A percentile compares a stretch with the other conserved stretches of the same genome.
These are phyloP conservation scores for Bettongia penicillata DNA, from an alignment of 2,113 vertebrate species.

Conservation along the genomic window DNA sequence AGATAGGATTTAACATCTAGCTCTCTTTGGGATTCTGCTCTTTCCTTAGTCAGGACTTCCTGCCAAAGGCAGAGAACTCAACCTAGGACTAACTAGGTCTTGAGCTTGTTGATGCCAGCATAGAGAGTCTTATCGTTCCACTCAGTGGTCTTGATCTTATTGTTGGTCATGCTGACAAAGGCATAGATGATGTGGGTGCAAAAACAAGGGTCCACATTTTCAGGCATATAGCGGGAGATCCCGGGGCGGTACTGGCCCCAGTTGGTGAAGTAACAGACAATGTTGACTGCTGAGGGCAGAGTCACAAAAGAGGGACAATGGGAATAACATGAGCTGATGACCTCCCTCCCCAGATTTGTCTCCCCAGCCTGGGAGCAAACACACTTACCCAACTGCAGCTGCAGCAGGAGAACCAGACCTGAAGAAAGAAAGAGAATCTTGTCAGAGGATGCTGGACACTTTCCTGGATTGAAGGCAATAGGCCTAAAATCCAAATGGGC, in stretches of 20 bases:
- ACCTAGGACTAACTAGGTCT: constrained; percentile 76
- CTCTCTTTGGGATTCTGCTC: not conserved
- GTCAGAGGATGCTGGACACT: not conserved
- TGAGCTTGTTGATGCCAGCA: constrained; percentile 79
- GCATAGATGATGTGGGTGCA: constrained; percentile 85
- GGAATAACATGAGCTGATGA: not conserved
- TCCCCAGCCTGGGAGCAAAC: not conserved
- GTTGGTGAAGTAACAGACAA: constrained; percentile 86
- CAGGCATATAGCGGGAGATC: constrained; percentile 76
- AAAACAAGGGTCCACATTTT: constrained; percentile 82
- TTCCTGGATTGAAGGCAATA: not conserved
- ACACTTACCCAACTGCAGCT: constrained; percentile 81
- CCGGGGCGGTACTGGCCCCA: constrained; percentile 82
- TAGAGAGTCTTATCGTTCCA: constrained; percentile 80
- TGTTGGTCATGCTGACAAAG: constrained; percentile 80
- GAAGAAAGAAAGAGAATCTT: constrained; percentile 2
- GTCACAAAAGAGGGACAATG: not conserved
- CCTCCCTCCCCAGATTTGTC: not conserved
- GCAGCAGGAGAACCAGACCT: constrained; percentile 84
- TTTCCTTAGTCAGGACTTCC: not conserved
- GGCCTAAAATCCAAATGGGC: not conserved
- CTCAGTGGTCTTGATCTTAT: constrained; percentile 78
- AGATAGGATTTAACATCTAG: not conserved
- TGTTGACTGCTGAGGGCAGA: constrained; percentile 76
- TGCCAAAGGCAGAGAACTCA: no score